A percentile compares a stretch with the other conserved stretches of the same genome.
Conservation (phyloP, 1,140 invertebrate species). For the Trichomalopsis sarcophagae region DNA sequence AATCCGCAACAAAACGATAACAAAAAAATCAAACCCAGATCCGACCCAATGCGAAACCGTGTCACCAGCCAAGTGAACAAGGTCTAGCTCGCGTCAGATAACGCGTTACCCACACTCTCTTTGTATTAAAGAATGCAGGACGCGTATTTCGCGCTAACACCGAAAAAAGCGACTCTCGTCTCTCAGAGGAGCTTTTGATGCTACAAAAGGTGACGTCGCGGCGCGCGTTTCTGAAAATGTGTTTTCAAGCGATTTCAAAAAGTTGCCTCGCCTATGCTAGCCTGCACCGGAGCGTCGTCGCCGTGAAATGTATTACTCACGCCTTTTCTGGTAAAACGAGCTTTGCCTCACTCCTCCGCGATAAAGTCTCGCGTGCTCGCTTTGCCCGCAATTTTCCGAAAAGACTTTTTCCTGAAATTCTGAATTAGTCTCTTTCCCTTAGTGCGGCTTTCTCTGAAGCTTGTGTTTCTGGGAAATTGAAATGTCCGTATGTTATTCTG, state of each 20-base stretch:
- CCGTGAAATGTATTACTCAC: not conserved
- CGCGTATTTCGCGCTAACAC: not conserved
- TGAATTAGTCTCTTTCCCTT: too few relatives aligned
- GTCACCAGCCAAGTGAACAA: not conserved
- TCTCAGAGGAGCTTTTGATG: not conserved
- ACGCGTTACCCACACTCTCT: not conserved
- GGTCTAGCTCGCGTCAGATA: not conserved
- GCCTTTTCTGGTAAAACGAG: not conserved
- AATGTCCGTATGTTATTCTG: too few relatives aligned
- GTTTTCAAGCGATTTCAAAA: not conserved
- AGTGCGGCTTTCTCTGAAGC: too few relatives aligned
- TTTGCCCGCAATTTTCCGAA: too few relatives aligned
- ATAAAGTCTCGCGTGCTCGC: too few relatives aligned
- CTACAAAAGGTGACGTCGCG: not conserved
- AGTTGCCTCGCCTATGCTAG: too few relatives aligned
- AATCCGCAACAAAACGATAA: too few relatives aligned
- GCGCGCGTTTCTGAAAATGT: not conserved
- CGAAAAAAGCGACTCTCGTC: not conserved
- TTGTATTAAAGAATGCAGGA: too few relatives aligned
- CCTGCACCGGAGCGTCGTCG: not conserved
- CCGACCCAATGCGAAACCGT: not conserved
- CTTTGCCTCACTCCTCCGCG: not conserved
- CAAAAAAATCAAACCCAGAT: not conserved
- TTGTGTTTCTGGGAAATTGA: too few relatives aligned
- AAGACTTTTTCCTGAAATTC: too few relatives aligned